Percentiles rank a stretch among this genome's conserved stretches.
Evolutionary conservation across 2,888 invertebrate genomes (phyloP).

Genomic region (Magallana nippona): DNA sequence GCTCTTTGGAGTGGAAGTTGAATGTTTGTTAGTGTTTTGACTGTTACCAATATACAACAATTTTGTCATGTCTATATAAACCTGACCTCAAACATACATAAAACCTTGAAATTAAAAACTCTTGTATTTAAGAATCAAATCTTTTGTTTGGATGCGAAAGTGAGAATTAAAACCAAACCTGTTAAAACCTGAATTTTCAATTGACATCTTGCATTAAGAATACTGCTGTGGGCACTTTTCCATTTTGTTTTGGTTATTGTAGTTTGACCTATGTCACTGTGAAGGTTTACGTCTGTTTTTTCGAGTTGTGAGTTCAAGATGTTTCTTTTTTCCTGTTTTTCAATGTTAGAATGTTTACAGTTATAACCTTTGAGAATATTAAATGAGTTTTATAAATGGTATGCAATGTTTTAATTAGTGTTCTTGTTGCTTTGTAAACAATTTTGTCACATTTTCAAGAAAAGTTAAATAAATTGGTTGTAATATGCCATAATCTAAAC

Average conservation of each 20-base stretch:
- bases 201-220: neutral
- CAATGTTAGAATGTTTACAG: constrained; percentile 24
- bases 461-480: constrained; percentile 28
- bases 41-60: too few relatives aligned
- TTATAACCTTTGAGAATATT: neutral
- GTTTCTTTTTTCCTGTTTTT: constrained; percentile 14
- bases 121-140: too few relatives aligned
- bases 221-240: neutral
- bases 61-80: too few relatives aligned
- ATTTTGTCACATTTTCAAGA: constrained; percentile 31
- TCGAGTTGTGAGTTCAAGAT: constrained; percentile 18
- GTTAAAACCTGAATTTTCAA: too few relatives aligned
- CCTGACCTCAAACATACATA: too few relatives aligned
- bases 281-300: neutral
- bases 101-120: too few relatives aligned
- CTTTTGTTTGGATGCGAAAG: too few relatives aligned
- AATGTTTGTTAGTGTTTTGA: too few relatives aligned
- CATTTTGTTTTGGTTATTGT: neutral
- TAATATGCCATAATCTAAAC: constrained; percentile 14
- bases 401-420: constrained; percentile 32
- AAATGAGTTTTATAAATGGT: constrained; percentile 18
- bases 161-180: too few relatives aligned
- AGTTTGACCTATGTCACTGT: neutral
- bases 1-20: too few relatives aligned
- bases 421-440: constrained; percentile 33